Evolutionary conservation across 1,140 invertebrate genomes (phyloP).

Genomic region (Procambarus virginalis): DNA sequence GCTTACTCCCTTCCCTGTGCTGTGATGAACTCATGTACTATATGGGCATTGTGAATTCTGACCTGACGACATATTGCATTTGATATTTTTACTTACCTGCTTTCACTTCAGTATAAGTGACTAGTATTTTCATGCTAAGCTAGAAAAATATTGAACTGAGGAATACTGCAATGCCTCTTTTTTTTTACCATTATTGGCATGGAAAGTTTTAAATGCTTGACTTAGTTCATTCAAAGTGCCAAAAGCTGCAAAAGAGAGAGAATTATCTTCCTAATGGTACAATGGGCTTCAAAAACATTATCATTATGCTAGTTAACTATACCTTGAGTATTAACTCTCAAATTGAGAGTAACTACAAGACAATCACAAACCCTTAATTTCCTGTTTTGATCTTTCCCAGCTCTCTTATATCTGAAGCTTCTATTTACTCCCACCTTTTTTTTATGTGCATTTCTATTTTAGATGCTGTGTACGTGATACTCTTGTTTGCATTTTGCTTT

Average conservation of each 20-base stretch:
- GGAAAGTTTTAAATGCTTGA: slow-evolving; percentile 31
- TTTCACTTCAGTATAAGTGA: slow-evolving; percentile 10
- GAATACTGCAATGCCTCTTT: not conserved
- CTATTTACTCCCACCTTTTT: not conserved
- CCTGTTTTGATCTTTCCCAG: not conserved
- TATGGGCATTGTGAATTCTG: not conserved
- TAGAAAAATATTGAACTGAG: slow-evolving; percentile 13
- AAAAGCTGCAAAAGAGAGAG: not conserved
- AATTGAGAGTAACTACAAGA: not conserved
- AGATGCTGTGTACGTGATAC: not conserved
- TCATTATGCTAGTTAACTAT: not conserved
- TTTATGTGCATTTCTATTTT: not conserved
- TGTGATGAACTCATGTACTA: not conserved
- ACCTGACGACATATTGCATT: not conserved
- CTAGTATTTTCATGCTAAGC: slow-evolving; percentile 26
- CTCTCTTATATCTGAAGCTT: slow-evolving; percentile 2
- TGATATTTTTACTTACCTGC: slow-evolving; percentile 12
- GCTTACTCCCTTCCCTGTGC: slow-evolving; percentile 40
- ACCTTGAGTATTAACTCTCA: not conserved
- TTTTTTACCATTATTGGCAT: slow-evolving; percentile 35
- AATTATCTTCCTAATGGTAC: not conserved
- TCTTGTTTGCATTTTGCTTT: not conserved
- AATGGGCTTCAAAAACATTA: not conserved
- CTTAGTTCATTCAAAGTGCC: not conserved
- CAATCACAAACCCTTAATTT: not conserved